These are phyloP conservation scores for Andricus curvator DNA, from an alignment of 2,888 invertebrate genomes.

Conservation along the genomic window DNA sequence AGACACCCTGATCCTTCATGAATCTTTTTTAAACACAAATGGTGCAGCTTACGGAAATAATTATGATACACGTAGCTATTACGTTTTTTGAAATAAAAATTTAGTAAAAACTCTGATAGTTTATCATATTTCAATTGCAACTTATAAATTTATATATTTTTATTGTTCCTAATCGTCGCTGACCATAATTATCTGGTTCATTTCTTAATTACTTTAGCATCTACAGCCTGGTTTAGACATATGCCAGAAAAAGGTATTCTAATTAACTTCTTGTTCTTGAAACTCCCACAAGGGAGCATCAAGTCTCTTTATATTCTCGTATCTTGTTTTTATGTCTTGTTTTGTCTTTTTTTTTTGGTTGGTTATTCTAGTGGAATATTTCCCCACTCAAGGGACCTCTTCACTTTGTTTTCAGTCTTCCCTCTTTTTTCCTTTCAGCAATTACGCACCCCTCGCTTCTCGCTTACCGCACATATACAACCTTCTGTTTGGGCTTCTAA, in stretches of 20 bases:
- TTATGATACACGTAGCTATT: no score
- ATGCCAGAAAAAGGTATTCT: constrained; percentile 26
- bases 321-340: constrained; percentile 33
- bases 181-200: not conserved
- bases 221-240: constrained; percentile 24
- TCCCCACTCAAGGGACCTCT: constrained; percentile 30
- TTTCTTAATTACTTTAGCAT: constrained; percentile 23
- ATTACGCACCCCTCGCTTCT: constrained; percentile 35
- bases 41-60: no score
- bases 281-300: constrained; percentile 24
- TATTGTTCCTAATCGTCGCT: not conserved
- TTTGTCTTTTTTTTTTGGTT: constrained; percentile 16
- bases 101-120: no score
- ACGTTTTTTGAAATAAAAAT: no score
- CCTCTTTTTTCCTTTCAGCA: constrained; percentile 17
- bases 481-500: constrained; percentile 2
- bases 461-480: constrained; percentile 31
- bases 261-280: constrained; percentile 36
- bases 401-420: constrained; percentile 30
- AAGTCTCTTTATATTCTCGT: constrained; percentile 38
- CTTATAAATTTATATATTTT: not conserved
- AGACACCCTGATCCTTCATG: no score
- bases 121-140: no score
- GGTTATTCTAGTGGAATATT: constrained; percentile 23
- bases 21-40: no score